Conservation (phyloP, 2,113 vertebrate genomes). For the Myodes glareolus region DNA sequence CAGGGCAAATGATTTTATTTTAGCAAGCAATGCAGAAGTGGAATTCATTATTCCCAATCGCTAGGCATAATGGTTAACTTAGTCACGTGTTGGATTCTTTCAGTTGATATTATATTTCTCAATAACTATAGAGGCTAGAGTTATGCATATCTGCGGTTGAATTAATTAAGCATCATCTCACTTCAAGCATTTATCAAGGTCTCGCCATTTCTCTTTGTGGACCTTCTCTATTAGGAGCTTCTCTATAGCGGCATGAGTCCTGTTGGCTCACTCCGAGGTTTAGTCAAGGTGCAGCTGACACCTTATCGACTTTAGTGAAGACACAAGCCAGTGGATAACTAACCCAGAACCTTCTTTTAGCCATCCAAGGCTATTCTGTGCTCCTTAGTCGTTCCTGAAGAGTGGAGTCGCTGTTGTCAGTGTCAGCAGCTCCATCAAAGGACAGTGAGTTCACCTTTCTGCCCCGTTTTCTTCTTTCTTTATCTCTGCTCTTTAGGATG, state of each 20-base stretch:
- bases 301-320: neutral
- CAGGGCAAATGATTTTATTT: neutral
- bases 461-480: neutral
- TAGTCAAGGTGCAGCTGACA: neutral
- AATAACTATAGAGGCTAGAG: neutral
- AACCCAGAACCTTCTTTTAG: neutral
- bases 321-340: neutral
- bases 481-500: neutral
- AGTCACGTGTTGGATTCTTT: neutral
- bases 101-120: neutral
- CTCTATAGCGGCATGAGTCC: neutral
- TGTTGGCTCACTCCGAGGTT: neutral
- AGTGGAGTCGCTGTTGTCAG: neutral
- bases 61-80: neutral
- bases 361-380: neutral
- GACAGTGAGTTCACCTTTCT: neutral
- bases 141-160: neutral
- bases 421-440: fast-evolving
- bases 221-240: neutral
- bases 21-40: neutral
- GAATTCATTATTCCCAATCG: neutral
- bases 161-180: neutral
- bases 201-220: neutral
- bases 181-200: too few relatives aligned
- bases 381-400: neutral